Evolutionary conservation across 2,113 vertebrate genomes (phyloP).

Genomic region (Dipodomys stephensi): DNA sequence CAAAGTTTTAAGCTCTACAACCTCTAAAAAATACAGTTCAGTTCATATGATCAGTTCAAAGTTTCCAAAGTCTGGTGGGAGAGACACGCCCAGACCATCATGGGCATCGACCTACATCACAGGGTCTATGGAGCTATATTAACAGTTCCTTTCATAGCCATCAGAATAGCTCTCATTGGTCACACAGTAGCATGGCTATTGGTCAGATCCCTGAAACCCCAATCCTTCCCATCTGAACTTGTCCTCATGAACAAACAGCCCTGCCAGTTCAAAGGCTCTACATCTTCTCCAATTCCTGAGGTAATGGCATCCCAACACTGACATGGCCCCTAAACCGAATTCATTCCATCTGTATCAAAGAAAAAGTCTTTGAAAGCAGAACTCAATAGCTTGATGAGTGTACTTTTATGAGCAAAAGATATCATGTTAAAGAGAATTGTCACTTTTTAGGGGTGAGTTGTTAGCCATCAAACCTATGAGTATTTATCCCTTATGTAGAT

Average conservation of each 20-base stretch:
- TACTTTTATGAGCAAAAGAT: neutral
- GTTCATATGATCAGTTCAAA: neutral
- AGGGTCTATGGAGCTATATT: neutral
- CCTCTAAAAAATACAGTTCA: neutral
- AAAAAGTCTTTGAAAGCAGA: slow-evolving; percentile 18
- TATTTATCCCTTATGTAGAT: neutral
- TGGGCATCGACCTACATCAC: neutral
- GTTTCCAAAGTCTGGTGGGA: neutral
- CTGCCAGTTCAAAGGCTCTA: neutral
- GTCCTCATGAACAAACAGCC: neutral
- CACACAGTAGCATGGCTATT: too few relatives aligned
- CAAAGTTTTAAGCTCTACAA: neutral
- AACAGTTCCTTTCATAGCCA: neutral
- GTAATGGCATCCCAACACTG: neutral
- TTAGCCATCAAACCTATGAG: neutral
- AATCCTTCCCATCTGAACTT: neutral
- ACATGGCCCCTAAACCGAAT: neutral
- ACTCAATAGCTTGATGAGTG: too few relatives aligned
- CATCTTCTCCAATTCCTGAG: neutral
- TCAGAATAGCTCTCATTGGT: neutral
- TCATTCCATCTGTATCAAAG: slow-evolving; percentile 9
- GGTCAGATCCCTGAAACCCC: neutral
- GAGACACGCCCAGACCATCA: neutral
- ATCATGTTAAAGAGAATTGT: neutral
- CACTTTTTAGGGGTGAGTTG: neutral